A percentile compares a stretch with the other conserved stretches of the same genome.
Conservation (phyloP, 2,797 vertebrate species). For the Karalla daura region DNA sequence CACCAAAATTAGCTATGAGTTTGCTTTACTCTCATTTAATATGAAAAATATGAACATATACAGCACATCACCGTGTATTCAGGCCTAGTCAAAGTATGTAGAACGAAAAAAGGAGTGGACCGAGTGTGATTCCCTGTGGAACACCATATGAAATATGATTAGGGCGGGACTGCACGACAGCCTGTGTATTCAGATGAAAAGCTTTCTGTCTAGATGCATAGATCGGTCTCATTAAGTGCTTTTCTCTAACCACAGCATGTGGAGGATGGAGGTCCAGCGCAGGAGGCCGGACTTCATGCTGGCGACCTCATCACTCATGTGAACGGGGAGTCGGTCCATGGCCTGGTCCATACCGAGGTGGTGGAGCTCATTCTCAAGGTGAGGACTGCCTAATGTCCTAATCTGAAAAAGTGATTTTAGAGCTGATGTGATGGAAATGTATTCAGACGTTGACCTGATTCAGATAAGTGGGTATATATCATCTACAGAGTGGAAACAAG, state of each 20-base stretch:
- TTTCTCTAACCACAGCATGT: conserved; percentile 87
- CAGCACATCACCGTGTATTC: too few relatives aligned
- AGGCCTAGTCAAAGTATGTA: not conserved
- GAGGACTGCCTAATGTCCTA: conserved; percentile 3
- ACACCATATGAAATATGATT: not conserved
- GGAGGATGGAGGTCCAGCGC: conserved; percentile 91
- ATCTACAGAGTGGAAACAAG: conserved; percentile 89
- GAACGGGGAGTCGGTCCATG: conserved; percentile 93
- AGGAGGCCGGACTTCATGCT: conserved; percentile 91
- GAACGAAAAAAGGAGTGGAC: not conserved
- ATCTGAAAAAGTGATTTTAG: not conserved
- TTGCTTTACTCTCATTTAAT: too few relatives aligned
- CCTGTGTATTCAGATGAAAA: not conserved
- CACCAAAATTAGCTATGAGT: too few relatives aligned
- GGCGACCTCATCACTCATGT: conserved; percentile 96
- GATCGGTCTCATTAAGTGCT: not conserved
- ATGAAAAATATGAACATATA: not conserved
- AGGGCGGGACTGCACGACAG: too few relatives aligned
- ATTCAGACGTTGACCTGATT: not conserved
- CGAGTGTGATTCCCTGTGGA: not conserved
- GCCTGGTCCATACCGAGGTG: conserved; percentile 95
- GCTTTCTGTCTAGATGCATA: not conserved
- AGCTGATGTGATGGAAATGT: not conserved
- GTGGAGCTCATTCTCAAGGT: conserved; percentile 96
- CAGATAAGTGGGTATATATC: not conserved